Percentiles rank a stretch among this genome's conserved stretches.
Conservation (phyloP, 1,140 invertebrate genomes). For the Sycophaga agraensis region DNA sequence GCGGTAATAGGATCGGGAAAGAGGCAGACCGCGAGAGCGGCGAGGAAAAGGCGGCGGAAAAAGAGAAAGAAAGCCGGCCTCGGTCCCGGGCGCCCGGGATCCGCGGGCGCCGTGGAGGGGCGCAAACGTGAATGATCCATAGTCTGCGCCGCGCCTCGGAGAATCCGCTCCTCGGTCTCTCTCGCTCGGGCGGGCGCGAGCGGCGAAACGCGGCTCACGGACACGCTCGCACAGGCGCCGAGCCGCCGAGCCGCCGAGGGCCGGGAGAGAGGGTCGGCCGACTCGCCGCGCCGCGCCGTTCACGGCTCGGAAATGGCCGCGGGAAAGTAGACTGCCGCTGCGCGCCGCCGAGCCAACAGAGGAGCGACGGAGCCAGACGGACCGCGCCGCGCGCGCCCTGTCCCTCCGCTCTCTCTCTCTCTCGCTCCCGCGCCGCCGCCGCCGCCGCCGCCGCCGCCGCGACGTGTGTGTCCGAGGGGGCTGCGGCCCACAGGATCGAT, state of each 20-base stretch:
- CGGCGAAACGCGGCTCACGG: neutral
- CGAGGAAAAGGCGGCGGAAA: too few species aligned
- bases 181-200: neutral
- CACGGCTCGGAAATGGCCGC: conserved; percentile 55
- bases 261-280: too few species aligned
- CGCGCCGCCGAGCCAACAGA: conserved; percentile 16
- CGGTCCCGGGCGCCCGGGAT: too few species aligned
- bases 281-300: neutral
- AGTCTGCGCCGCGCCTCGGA: conserved; percentile 24
- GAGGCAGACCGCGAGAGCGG: too few species aligned
- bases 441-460: neutral
- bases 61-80: too few species aligned
- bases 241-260: too few species aligned
- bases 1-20: too few species aligned
- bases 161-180: neutral
- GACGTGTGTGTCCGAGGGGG: too few species aligned
- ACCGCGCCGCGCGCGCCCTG: neutral
- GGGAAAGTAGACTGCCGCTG: conserved; percentile 44
- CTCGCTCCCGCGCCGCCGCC: neutral
- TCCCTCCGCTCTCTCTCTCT: neutral
- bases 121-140: conserved; percentile 55
- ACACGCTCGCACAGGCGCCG: too few species aligned
- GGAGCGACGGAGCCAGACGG: too few species aligned
- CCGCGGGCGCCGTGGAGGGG: conserved; percentile 38
- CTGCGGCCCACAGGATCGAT: too few species aligned